Evolutionary conservation across 2,797 vertebrate genomes (phyloP).

Genomic region (Gobio occitaniae): DNA sequence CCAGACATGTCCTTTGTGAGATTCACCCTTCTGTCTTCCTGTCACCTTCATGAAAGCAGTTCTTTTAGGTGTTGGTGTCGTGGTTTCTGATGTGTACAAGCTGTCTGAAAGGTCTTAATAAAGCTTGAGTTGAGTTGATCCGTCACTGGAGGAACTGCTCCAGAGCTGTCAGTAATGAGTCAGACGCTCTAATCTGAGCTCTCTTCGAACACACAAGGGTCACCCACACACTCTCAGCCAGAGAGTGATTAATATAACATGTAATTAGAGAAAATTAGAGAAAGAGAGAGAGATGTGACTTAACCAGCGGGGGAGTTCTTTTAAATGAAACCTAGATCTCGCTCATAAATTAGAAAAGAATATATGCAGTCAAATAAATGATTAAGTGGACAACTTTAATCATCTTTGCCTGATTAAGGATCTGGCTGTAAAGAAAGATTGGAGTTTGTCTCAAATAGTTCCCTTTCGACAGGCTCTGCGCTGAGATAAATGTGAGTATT

Average conservation of each 20-base stretch:
- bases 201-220: slow-evolving; percentile 34
- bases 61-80: background rate
- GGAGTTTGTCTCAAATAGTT: slow-evolving; percentile 1
- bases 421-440: slow-evolving; percentile 20
- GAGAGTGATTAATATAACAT: slow-evolving; percentile 49
- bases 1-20: background rate
- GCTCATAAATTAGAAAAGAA: slow-evolving; percentile 48
- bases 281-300: slow-evolving; percentile 18
- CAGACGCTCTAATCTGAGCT: background rate
- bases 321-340: slow-evolving; percentile 49
- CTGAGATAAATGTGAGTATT: slow-evolving; percentile 10
- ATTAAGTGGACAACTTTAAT: slow-evolving; percentile 57
- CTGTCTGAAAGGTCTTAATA: slow-evolving; percentile 13
- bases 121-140: background rate
- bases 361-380: slow-evolving; percentile 45
- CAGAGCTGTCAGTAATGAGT: slow-evolving; percentile 15
- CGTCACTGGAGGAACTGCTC: background rate
- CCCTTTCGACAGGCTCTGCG: slow-evolving; percentile 1
- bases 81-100: background rate
- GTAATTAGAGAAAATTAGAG: slow-evolving; percentile 51
- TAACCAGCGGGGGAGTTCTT: slow-evolving; percentile 40
- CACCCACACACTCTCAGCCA: slow-evolving; percentile 19
- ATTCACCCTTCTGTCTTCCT: background rate
- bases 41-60: background rate
- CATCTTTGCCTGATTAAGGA: slow-evolving; percentile 49